A percentile compares a stretch with the other conserved stretches of the same genome.
Evolutionary conservation across 1,140 invertebrate species (phyloP).

Genomic region (Aphis gossypii): DNA sequence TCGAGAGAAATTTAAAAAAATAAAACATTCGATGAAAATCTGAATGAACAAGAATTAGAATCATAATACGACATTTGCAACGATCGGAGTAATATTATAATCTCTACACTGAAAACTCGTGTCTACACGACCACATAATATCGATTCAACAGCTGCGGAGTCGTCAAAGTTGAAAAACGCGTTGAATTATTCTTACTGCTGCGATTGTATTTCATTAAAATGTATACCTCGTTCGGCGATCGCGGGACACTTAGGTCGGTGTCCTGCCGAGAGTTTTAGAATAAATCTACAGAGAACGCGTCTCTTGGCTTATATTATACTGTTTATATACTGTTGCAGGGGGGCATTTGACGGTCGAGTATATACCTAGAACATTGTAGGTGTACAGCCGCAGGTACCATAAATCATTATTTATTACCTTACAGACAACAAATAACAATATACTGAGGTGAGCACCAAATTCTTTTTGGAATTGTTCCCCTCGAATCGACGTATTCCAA

Average conservation of each 20-base stretch:
- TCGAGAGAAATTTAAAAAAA: neutral
- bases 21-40: neutral
- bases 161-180: neutral
- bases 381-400: neutral
- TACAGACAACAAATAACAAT: neutral
- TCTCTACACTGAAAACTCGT: neutral
- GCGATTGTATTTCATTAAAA: neutral
- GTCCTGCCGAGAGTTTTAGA: neutral
- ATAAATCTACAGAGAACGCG: neutral
- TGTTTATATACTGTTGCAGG: neutral
- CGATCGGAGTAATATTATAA: neutral
- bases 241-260: neutral
- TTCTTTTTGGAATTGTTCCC: neutral
- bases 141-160: neutral
- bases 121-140: too few relatives aligned
- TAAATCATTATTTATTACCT: slow-evolving; percentile 9
- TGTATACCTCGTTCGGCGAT: neutral
- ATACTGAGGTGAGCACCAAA: neutral
- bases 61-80: neutral
- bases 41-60: neutral
- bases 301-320: too few relatives aligned
- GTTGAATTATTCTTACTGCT: neutral
- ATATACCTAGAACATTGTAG: neutral
- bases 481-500: neutral
- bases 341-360: neutral